phyloP scores from a whole-genome alignment of 2,797 vertebrate species.

The Acipenser ruthenus region DNA sequence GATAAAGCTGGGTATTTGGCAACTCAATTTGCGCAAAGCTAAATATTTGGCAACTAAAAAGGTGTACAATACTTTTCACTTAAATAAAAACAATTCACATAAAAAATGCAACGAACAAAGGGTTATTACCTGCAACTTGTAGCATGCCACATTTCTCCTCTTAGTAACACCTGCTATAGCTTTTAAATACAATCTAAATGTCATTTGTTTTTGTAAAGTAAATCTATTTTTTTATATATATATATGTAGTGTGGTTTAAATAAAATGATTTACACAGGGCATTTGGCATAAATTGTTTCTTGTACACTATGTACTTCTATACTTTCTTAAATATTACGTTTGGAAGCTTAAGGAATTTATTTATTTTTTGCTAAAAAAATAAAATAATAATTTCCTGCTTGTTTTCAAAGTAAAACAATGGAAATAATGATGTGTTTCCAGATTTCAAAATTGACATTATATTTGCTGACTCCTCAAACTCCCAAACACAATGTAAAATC shows the following conservation, averaged over 20 bases:
- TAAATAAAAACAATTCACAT: slow-evolving; percentile 18
- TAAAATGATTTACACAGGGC: slow-evolving; percentile 50
- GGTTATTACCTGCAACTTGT: slow-evolving; percentile 12
- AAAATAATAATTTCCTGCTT: too few relatives aligned
- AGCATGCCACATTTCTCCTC: slow-evolving; percentile 35
- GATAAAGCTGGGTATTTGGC: too few relatives aligned
- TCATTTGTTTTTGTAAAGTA: too few relatives aligned
- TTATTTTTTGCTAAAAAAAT: too few relatives aligned
- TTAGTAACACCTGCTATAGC: slow-evolving; percentile 25
- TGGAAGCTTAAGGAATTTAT: slow-evolving; percentile 27
- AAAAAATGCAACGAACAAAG: too few relatives aligned
- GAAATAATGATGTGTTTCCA: slow-evolving; percentile 51
- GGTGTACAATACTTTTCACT: not conserved
- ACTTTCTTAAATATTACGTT: slow-evolving; percentile 9
- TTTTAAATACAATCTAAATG: slow-evolving; percentile 3
- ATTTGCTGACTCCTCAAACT: slow-evolving; percentile 54
- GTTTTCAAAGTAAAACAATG: slow-evolving; percentile 30
- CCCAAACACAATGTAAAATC: slow-evolving; percentile 59
- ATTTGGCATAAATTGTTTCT: slow-evolving; percentile 49
- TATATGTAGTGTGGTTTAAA: slow-evolving; percentile 36
- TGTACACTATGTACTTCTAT: slow-evolving; percentile 20
- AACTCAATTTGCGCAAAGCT: slow-evolving; percentile 10
- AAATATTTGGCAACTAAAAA: slow-evolving; percentile 19
- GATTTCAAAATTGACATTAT: slow-evolving; percentile 41
- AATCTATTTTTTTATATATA: not conserved